A percentile compares a stretch with the other conserved stretches of the same genome.
Conservation (phyloP, 2,888 invertebrate species). For the Mesorhabditis sp. region DNA sequence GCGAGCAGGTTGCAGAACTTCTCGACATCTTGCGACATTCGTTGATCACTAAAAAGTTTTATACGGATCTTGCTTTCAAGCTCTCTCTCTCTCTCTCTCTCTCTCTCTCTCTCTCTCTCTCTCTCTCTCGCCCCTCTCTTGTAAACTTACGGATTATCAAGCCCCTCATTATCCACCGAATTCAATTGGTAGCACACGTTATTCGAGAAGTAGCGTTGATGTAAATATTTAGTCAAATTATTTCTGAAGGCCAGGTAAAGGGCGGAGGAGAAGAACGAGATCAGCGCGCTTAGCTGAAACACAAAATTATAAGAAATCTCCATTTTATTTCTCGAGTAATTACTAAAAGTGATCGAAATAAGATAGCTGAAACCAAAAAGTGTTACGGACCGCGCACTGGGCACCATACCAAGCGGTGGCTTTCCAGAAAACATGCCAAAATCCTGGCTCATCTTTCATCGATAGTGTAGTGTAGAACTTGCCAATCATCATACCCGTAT, state of each 20-base stretch:
- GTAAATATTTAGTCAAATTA: conserved; percentile 60
- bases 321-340: background rate
- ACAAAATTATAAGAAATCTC: no score
- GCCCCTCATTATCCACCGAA: conserved; percentile 59
- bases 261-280: conserved; percentile 60
- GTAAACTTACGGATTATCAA: conserved; percentile 63
- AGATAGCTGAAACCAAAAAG: conserved; percentile 8
- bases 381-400: conserved; percentile 40
- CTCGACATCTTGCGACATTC: conserved; percentile 65
- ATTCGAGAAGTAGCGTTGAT: conserved; percentile 62
- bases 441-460: conserved; percentile 61
- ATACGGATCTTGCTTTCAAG: no score
- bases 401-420: conserved; percentile 56
- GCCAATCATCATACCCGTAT: conserved; percentile 64
- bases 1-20: conserved; percentile 60
- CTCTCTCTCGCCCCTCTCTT: background rate
- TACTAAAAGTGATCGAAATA: conserved; percentile 40
- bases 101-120: background rate
- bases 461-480: conserved; percentile 63
- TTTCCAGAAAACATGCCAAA: conserved; percentile 58
- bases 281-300: conserved; percentile 60
- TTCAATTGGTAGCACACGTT: conserved; percentile 63
- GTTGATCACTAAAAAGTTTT: conserved; percentile 11
- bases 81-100: background rate
- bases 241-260: conserved; percentile 63